Base-by-base conservation (phyloP, 2,113 vertebrate genomes). In the Anser cygnoides region DNA sequence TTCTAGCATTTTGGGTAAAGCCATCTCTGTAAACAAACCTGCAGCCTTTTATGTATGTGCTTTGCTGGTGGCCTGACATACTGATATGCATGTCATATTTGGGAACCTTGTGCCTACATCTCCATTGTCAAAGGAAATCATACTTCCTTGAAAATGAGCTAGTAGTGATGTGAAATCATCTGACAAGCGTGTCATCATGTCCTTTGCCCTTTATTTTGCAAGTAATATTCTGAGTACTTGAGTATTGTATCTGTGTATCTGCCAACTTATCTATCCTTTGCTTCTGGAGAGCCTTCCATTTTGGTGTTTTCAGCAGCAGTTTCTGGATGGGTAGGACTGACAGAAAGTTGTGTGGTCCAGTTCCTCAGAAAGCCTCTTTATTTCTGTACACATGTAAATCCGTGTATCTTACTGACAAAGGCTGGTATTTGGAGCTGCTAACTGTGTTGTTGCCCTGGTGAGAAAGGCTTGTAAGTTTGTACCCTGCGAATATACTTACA, bases 171-270 rank as follows among this genome's bases (percentile, higher is more conserved):
- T 71, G 41, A 63, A 74, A 43, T 67, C 52, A 26, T 52, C 50
- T 84, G 73, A 37, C 55, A n/a, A 8, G 8, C 12, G 2, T 66
- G 21, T 46, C n/a, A 13, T 61, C 0, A 0, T 25, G 8, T 80
- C 28, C 28, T 28, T 41, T 39, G 70, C 52, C 66, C 26, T 14
- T 83, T 50, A 16, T 54, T 70, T 84, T 84, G 26, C 28, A 15
- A 77, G n/a, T 54, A 25, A 37, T 37, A 13, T 46, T 72, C 35
- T 5, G 2, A 55, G 28, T 50, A 5, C 33, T 49, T 25, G 31
- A 33, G 61, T 35, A 29, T 41, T 21, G 33, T 55, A 9, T 21
- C 46, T 90, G 37, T 52, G 63, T 15, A 46, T 62, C 76, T 71
- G 68, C 43, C 73, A 41, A 2, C 31, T 41, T 71, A 31, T 15